Evolutionary conservation across 2,113 vertebrate genomes (phyloP), one percentile per base, ranked within the genome.

Genomic region (Tenebrosternarchus preto): DNA sequence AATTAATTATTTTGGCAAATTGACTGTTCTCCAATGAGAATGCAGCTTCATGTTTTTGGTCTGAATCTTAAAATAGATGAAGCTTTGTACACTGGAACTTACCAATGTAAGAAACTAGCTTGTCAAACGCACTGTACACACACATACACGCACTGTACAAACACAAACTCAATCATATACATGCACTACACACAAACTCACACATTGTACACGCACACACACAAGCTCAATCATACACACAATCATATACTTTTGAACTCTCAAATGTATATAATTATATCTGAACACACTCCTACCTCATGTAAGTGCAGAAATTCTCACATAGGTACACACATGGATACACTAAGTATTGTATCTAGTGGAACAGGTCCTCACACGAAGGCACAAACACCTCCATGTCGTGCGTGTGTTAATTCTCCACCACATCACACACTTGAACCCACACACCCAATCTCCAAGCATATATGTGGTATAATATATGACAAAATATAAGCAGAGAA

Each of bases 1-100:
- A 43, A 57, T 67, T 67, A 31, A 67, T 63, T 81, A 80, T 88
- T 91, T 87, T 88, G 89, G 87, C 86, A 90, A 89, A 87, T 80
- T 55, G 82, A 85, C 88, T 64, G 59, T 56, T 70, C 27, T 87
- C 85, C 85, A 88, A 74, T 86, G 82, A 82, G 85, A 88, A 55
- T 73, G 20, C 56, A 81, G 63, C 64, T 80, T 67, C 27, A 27
- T 19, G 22, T 76, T 71, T 76, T 60, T 68, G 46, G 53, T 76
- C n/a, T 33, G 70, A 80, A 77, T 77, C 46, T 80, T 59, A n/a
- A 57, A 80, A 61, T 71, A 80, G 77, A 77, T 83, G 73, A 80
- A 82, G 66, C 84, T 88, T 88, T 87, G 83, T 85, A 84, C 73
- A 80, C 73, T n/a, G 73, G 84, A 82, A 85, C 57, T 64, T 53